Conservation (phyloP, 2,888 invertebrate species). For the Coleophora flavipennella region DNA sequence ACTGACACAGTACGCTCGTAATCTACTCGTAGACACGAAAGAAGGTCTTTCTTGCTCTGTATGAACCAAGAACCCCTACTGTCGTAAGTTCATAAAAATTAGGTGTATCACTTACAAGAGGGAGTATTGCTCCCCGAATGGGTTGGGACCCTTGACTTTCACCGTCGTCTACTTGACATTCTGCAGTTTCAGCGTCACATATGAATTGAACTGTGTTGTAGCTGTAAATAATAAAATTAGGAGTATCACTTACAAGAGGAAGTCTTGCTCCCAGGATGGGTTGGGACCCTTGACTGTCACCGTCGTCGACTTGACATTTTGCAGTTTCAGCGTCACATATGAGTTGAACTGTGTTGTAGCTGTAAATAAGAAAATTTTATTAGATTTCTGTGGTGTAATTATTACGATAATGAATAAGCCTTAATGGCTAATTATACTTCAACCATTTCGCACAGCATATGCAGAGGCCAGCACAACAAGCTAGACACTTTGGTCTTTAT, state of each 20-base stretch:
- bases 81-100: too few species aligned
- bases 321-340: slow-evolving; percentile 96
- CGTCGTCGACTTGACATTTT: slow-evolving; percentile 98
- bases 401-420: too few species aligned
- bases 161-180: slow-evolving; percentile 98
- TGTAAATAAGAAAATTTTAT: slow-evolving; percentile 38
- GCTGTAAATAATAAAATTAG: slow-evolving; percentile 39
- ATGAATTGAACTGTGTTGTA: slow-evolving; percentile 94
- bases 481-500: too few species aligned
- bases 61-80: too few species aligned
- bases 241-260: slow-evolving; percentile 95
- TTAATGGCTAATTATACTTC: too few species aligned
- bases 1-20: too few species aligned
- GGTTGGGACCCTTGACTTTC: slow-evolving; percentile 95
- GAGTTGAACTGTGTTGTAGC: slow-evolving; percentile 93
- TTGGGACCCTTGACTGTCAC: slow-evolving; percentile 96
- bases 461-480: too few species aligned
- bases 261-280: slow-evolving; percentile 99
- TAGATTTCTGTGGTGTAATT: too few species aligned
- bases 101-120: slow-evolving; percentile 99
- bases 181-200: slow-evolving; percentile 96
- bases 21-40: too few species aligned
- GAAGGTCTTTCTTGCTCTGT: too few species aligned
- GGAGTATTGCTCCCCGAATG: slow-evolving; percentile 99
- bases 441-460: too few species aligned